Conservation (phyloP, 2,797 vertebrate species). For the Amazona ochrocephala region DNA sequence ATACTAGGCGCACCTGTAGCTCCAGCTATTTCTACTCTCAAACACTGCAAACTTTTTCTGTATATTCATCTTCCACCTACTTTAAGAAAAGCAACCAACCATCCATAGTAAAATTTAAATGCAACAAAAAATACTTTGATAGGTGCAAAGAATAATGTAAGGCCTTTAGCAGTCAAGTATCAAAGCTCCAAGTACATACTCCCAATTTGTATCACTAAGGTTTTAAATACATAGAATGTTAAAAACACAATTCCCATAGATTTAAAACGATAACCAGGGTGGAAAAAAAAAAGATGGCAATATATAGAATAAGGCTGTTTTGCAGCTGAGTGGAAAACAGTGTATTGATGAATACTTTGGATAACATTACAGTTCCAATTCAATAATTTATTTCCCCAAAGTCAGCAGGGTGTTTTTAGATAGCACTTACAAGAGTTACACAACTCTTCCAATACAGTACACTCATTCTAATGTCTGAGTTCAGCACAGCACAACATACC, state of each 20-base stretch:
- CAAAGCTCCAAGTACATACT: not conserved
- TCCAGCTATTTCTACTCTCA: not conserved
- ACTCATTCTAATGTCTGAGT: not conserved
- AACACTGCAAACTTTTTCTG: not conserved
- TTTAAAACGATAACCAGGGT: not conserved
- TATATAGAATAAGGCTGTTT: not conserved
- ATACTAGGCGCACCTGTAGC: not conserved
- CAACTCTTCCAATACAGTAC: not conserved
- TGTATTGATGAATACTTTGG: not conserved
- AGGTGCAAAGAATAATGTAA: not conserved
- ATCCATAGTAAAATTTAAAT: not conserved
- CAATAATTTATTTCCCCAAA: not conserved
- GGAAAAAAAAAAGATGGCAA: not conserved
- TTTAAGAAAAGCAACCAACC: not conserved
- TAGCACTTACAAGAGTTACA: not conserved
- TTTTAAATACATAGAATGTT: not conserved
- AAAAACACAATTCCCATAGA: not conserved
- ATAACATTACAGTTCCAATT: not conserved
- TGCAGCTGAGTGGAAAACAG: not conserved
- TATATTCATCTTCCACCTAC: not conserved
- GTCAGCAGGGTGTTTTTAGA: not conserved
- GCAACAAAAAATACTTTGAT: not conserved
- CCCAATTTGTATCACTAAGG: not conserved
- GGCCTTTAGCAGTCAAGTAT: not conserved
- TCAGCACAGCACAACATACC: not conserved